Evolutionary conservation across 1,140 invertebrate species (phyloP).

Genomic region (Pygmarrhopalites habei): DNA sequence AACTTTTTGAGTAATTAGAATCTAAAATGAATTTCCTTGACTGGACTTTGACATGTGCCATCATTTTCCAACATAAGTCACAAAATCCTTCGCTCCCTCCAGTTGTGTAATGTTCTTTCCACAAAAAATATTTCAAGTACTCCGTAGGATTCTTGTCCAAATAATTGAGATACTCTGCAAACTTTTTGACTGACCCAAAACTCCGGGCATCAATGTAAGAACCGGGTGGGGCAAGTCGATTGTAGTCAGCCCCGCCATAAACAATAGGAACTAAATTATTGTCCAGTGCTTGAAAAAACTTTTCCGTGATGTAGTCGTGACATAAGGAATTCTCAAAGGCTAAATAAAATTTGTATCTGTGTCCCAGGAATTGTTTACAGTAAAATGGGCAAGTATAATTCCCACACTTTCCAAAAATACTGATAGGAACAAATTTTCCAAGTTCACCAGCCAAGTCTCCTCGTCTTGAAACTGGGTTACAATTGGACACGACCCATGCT

Average conservation of each 20-base stretch:
- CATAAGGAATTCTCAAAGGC: slow-evolving; percentile 96
- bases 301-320: slow-evolving; percentile 91
- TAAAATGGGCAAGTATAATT: slow-evolving; percentile 65
- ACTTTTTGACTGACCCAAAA: slow-evolving; percentile 39
- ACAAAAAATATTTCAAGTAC: slow-evolving; percentile 41
- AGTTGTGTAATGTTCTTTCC: slow-evolving; percentile 39
- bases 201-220: slow-evolving; percentile 44
- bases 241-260: slow-evolving; percentile 43
- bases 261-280: slow-evolving; percentile 38
- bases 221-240: slow-evolving; percentile 40
- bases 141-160: slow-evolving; percentile 37
- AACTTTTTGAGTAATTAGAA: too few species aligned
- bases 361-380: slow-evolving; percentile 43
- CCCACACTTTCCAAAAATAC: slow-evolving; percentile 88
- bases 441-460: slow-evolving; percentile 47
- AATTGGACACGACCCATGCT: slow-evolving; percentile 52
- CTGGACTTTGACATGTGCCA: too few species aligned
- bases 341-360: slow-evolving; percentile 93
- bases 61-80: too few species aligned
- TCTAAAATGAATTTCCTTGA: too few species aligned
- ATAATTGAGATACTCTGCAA: slow-evolving; percentile 41
- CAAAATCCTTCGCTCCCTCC: too few species aligned
- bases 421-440: slow-evolving; percentile 71
- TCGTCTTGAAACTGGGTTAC: slow-evolving; percentile 44
- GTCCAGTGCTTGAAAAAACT: slow-evolving; percentile 69